Evolutionary conservation across 2,888 invertebrate species (phyloP), one percentile per base, ranked within the genome.

Genomic region (Leucoma salicis): DNA sequence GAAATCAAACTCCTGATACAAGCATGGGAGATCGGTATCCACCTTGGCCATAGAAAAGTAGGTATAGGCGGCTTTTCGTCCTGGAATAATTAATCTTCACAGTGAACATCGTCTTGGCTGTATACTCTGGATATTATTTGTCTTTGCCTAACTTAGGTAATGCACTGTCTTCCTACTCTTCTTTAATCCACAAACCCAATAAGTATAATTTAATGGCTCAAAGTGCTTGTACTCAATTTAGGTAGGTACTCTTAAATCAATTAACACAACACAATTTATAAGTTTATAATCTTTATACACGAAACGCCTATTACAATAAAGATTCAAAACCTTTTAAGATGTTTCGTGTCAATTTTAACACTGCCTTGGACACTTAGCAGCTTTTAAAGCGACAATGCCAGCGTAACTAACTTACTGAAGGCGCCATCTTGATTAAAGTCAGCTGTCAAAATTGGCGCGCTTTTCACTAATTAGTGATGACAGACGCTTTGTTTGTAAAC

Each of bases 291-390:
- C 54, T 62, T 70, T 70, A 70, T 62, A 56, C 69, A 66, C 53
- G 57, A 63, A 65, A 70, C 64, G 72, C 67, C 72, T 79, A 77
- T 78, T 77, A 73, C 65, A 63, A 70, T 78, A 69, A 76, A 61
- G 58, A 61, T 63, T 59, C 49, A 67, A 62, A 65, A 59, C 73
- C 78, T 78, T 73, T 81, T 79, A 81, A 74, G 74, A 74, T 73
- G 72, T 77, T 82, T 78, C 70, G 52, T 70, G 63, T 68, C 70
- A 76, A 76, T 74, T 75, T 75, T 57, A 63, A 62, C 58, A 62
- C 62, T 60, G 65, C 61, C 57, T 45, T 59, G 46, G 61, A 69
- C 67, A 67, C 75, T 74, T 70, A 68, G 53, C 54, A 53, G 67
- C 74, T 71, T 70, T 70, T 72, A 69, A 72, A 68, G 43, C 50